Evolutionary conservation across 2,888 invertebrate species (phyloP).

Genomic region (Odontothrips loti): DNA sequence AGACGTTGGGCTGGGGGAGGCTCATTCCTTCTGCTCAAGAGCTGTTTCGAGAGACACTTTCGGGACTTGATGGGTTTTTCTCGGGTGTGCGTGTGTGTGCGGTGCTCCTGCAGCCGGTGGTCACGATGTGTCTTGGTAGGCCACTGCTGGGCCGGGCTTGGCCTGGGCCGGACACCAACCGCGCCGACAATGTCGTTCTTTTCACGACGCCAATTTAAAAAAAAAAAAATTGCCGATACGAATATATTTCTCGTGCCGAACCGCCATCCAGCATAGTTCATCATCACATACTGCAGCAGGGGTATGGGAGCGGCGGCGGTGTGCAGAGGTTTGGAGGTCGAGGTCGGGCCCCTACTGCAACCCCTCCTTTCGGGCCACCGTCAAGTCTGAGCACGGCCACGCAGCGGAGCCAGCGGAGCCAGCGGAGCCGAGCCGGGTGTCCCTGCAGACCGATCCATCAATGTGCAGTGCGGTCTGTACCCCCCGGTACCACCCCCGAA

Average conservation of each 20-base stretch:
- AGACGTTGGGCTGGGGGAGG: neutral
- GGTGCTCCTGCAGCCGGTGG: neutral
- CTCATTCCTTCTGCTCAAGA: constrained; percentile 24
- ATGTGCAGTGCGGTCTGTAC: neutral
- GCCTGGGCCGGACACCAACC: too few relatives aligned
- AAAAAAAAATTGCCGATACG: too few relatives aligned
- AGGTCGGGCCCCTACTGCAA: neutral
- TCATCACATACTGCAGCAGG: too few relatives aligned
- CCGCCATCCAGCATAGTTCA: too few relatives aligned
- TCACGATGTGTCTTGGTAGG: too few relatives aligned
- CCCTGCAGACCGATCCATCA: neutral
- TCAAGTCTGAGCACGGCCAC: neutral
- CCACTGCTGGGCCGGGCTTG: too few relatives aligned
- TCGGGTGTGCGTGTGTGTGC: neutral
- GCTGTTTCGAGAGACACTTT: constrained; percentile 24
- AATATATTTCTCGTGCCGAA: too few relatives aligned
- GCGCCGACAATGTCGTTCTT: too few relatives aligned
- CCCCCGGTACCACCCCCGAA: too few relatives aligned
- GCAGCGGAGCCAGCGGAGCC: neutral
- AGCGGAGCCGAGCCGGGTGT: neutral
- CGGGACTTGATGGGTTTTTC: constrained; percentile 17
- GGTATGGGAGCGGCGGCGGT: too few relatives aligned
- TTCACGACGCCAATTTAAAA: too few relatives aligned
- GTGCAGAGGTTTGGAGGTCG: neutral
- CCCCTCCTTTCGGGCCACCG: neutral